Evolutionary conservation across 2,113 vertebrate genomes (phyloP), one percentile per base, ranked within the genome.

Genomic region (Spermophilus dauricus): DNA sequence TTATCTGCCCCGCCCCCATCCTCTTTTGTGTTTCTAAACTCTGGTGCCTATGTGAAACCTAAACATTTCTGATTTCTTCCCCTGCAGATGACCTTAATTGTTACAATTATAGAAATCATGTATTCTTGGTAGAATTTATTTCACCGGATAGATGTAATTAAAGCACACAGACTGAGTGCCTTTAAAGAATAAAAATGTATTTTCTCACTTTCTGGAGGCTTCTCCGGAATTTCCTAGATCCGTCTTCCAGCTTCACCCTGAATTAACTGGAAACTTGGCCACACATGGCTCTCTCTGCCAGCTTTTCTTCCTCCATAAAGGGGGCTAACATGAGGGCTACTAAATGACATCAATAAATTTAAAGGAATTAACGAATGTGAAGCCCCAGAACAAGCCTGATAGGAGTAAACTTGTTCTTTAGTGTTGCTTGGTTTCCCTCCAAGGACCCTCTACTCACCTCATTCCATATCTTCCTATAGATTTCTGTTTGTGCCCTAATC

Each of bases 121-220:
- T 8, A 5, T 56, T 82, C 4, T 32, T 17, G 22, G 14, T 5
- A 86, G 58, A 7, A 6, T 3, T 4, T 1, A 0, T 10, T 65
- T 78, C 48, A 28, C 8, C 16, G 6, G n/a, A 1, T 6, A 61
- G 37, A 45, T 53, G 11, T 39, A 22, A 61, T 2, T 5, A 70
- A 51, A 51, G 2, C 0, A 58, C 53, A 18, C 22, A 61, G 12
- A 1, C 20, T 2, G 5, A 5, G 3, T 2, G 9, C 18, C 56
- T 70, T 26, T 2, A 26, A 45, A 61, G 14, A 63, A 4, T 24
- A 45, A 17, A n/a, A 32, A 65, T 12, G 0, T 26, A 34, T 67
- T 58, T 72, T 84, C 86, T 65, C 28, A 58, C 16, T 34, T 39
- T 83, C 61, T 32, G 16, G 3, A n/a, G 22, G 32, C 28, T 22